Base-by-base conservation (phyloP, 2,888 invertebrate genomes). In the Adela reaumurella region DNA sequence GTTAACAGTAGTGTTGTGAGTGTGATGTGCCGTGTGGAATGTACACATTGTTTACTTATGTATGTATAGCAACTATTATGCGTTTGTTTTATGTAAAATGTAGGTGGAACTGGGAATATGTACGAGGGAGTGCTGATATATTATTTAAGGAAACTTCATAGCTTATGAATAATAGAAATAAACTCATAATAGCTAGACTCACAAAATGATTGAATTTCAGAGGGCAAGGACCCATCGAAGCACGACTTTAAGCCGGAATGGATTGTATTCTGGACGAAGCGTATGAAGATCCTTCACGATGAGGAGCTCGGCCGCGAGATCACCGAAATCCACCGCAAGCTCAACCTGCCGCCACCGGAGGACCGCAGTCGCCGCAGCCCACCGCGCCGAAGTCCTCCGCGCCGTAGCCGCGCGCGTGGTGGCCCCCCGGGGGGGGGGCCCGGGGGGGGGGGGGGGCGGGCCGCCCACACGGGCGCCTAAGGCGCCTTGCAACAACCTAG, bases 211-310 rank as follows among this genome's bases (percentile, higher is more conserved):
- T n/a, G n/a, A 28, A 29, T 58, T 58, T n/a, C 62, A 59, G 85
- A 85, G 65, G 86, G 87, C 46, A 85, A 86, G 63, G 91, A 94
- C 63, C 87, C 90, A 0, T 81, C 86, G 28, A 87, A 86, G 54
- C 86, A 92, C 62, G 92, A 94, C 62, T 94, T 91, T 63, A 92
- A 92, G 57, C 90, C 92, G 1, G 94, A 94, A 60, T 94, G 94
- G 94, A 92, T 92, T 48, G 71, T 83, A 47, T 92, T 85, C 65
- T 94, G 94, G 94, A 90, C 90, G 58, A 83, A 83, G 51, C 83
- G 90, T 11, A 90, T 92, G 87, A 85, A 87, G 49, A 90, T 91
- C 55, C 66, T 94, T 6, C 89, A 91, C 60, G 82, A 84, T 20
- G 83, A 84, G 14, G 87, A 91, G 58, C 61, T 91, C 3, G 83